Evolutionary conservation across 2,113 vertebrate species (phyloP), one percentile per base, ranked within the genome.

Genomic region (Rhinoderma darwinii): DNA sequence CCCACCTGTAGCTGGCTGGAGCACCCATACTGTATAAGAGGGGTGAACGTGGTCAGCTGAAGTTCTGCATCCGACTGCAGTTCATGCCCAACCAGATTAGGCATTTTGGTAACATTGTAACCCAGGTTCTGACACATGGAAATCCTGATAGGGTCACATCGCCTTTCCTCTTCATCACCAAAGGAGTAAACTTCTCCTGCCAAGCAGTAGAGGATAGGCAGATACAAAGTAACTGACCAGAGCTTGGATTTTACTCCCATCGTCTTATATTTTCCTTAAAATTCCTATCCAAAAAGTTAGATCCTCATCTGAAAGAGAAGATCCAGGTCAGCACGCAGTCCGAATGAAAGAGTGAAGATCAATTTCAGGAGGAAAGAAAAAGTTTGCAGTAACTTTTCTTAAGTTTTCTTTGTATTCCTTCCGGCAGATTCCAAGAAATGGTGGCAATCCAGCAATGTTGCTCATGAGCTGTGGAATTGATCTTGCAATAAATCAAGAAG

Each of bases 41-140:
- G 98, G 5, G 96, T 99, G 93, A 99, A 99, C 41, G 98, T 99
- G 88, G 97, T 98, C 89, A 99, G 94, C 89, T 99, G 98, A 89
- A 99, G 93, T 92, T 99, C 98, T 0, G 98, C 98, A 95, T 99
- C 97, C 32, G 97, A 95, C 93, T 99, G 97, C 89, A 98, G 91
- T 91, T 99, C 97, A 92, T 99, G 97, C 70, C 98, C 98, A 56
- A 99, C 97, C 93, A 99, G 91, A 89, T 99, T 99, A 93, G 98
- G 98, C 98, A 99, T 99, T 92, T 97, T 97, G 91, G 98, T 99
- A 90, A 98, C 97, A 93, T 99, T 99, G 93, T 99, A 99, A 74
- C 98, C 98, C 82, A 99, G 92, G 91, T 97, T 97, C 93, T 98
- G 97, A 95, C 98, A 99, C 98, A 98, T 99, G 92, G 96, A 92